Conservation (phyloP, 2,113 vertebrate species). For the Acrocephalus arundinaceus region DNA sequence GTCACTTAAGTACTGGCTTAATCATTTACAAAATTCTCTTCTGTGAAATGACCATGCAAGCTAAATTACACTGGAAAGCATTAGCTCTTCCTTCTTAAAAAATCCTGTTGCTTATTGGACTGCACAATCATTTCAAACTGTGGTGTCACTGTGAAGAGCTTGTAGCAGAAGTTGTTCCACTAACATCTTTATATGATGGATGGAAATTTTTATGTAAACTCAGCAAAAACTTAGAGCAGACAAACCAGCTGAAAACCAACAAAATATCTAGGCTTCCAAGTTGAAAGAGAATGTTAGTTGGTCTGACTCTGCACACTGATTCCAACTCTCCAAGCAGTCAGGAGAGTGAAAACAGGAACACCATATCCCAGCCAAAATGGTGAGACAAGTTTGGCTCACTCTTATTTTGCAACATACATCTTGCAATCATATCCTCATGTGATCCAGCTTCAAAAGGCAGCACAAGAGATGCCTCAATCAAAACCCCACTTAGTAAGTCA, state of each 20-base stretch:
- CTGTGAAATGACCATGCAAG: background rate
- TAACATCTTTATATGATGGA: background rate
- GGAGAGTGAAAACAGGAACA: background rate
- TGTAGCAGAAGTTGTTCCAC: background rate
- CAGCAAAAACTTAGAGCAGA: background rate
- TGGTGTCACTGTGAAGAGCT: background rate
- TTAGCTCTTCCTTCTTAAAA: background rate
- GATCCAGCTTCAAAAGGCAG: background rate
- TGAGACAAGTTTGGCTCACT: background rate
- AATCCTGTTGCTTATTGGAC: background rate
- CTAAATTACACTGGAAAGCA: background rate
- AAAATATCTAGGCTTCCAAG: background rate
- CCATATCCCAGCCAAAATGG: background rate
- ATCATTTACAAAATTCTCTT: background rate
- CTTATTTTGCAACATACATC: background rate
- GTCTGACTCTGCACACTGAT: background rate
- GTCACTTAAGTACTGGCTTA: background rate
- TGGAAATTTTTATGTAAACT: background rate
- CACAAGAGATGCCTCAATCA: background rate
- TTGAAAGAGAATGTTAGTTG: background rate
- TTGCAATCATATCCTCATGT: accelerated
- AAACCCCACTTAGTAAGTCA: background rate
- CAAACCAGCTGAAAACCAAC: background rate
- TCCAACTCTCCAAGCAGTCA: background rate
- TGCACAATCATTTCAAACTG: background rate